Conservation (phyloP, 2,888 invertebrate species). For the Caenorhabditis imperialis region DNA sequence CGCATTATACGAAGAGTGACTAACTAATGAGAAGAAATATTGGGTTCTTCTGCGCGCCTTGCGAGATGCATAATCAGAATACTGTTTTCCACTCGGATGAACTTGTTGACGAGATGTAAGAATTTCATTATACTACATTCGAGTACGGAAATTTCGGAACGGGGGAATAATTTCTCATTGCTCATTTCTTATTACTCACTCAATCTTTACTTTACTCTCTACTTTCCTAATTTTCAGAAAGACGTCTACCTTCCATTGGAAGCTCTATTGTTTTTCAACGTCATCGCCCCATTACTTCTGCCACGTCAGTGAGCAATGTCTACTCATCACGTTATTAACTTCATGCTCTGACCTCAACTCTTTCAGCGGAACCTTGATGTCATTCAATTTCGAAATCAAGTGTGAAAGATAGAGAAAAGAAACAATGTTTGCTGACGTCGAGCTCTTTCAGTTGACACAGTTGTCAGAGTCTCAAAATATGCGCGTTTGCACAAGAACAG, state of each 20-base stretch:
- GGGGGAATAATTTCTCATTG: no score
- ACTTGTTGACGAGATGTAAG: constrained; percentile 14
- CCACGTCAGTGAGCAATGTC: constrained; percentile 13
- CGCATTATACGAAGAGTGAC: no score
- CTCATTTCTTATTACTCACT: no score
- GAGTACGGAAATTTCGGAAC: no score
- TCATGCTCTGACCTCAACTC: constrained; percentile 7
- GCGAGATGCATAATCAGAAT: constrained; percentile 25
- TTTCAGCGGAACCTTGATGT: constrained; percentile 33
- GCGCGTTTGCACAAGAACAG: constrained; percentile 29
- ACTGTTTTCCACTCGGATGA: constrained; percentile 20
- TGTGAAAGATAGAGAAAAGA: constrained; percentile 5
- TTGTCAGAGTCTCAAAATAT: constrained; percentile 4
- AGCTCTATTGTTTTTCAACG: no score
- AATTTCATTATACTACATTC: no score
- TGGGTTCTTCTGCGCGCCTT: no score
- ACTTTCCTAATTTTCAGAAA: no score
- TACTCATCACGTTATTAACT: constrained; percentile 21
- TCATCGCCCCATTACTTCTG: no score
- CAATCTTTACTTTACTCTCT: no score
- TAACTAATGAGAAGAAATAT: no score
- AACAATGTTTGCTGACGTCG: constrained; percentile 17
- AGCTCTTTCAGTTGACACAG: constrained; percentile 13
- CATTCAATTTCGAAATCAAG: constrained; percentile 11
- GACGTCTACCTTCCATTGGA: no score